Evolutionary conservation across 1,140 invertebrate species (phyloP).

Genomic region (Caenorhabditis briggsae): DNA sequence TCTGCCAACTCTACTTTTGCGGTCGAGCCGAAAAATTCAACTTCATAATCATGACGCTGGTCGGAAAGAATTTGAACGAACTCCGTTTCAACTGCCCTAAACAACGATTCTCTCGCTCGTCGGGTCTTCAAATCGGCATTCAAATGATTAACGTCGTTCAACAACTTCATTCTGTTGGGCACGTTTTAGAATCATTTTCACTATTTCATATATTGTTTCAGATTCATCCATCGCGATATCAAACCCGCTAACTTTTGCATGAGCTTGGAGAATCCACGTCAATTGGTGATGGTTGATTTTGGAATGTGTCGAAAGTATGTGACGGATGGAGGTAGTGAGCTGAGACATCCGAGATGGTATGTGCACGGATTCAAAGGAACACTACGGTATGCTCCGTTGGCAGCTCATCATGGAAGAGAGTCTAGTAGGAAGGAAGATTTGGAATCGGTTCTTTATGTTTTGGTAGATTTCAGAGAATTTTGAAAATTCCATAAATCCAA

Average conservation of each 20-base stretch:
- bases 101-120: conserved; percentile 1
- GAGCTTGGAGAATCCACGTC: conserved; percentile 39
- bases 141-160: conserved; percentile 35
- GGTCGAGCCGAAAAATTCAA: conserved; percentile 26
- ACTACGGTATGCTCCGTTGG: conserved; percentile 53
- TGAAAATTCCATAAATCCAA: background rate
- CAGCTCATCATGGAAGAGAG: conserved; percentile 45
- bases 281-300: conserved; percentile 60
- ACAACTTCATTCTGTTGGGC: conserved; percentile 39
- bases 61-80: conserved; percentile 34
- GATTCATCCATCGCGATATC: conserved; percentile 61
- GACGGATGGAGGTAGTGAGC: conserved; percentile 24
- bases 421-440: conserved; percentile 54
- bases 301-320: conserved; percentile 62
- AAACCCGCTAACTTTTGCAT: conserved; percentile 62
- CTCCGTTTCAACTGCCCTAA: conserved; percentile 20
- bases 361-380: conserved; percentile 61
- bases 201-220: background rate
- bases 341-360: conserved; percentile 49
- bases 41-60: conserved; percentile 37
- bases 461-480: background rate
- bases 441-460: conserved; percentile 54
- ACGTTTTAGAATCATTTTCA: background rate
- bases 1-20: conserved; percentile 20
- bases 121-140: conserved; percentile 22